Conservation (phyloP, 1,140 invertebrate genomes). For the Watersipora subatra region DNA sequence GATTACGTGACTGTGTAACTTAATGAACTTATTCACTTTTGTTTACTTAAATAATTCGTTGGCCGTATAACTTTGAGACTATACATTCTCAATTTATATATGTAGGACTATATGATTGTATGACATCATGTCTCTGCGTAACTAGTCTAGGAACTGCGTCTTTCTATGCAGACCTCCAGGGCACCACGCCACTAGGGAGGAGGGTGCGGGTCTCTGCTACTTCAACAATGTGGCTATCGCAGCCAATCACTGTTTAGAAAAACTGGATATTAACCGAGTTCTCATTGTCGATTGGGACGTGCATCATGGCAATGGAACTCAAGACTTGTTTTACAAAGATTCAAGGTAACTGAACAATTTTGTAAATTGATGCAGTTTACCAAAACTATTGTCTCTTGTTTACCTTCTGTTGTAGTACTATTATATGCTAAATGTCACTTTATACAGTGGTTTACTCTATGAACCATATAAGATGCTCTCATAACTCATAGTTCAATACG, state of each 20-base stretch:
- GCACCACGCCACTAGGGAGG: conserved; percentile 83
- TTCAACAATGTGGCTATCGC: conserved; percentile 94
- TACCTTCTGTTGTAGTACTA: neutral
- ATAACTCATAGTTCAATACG: too few relatives aligned
- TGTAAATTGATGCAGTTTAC: too few relatives aligned
- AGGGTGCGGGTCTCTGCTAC: conserved; percentile 82
- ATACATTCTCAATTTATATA: too few relatives aligned
- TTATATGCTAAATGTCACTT: neutral
- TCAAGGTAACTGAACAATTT: conserved; percentile 49
- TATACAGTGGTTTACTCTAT: too few relatives aligned
- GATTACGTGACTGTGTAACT: too few relatives aligned
- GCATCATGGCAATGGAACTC: conserved; percentile 56
- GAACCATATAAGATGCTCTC: too few relatives aligned
- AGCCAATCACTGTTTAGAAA: conserved; percentile 61
- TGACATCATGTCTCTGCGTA: too few relatives aligned
- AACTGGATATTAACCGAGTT: conserved; percentile 50
- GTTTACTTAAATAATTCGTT: too few relatives aligned
- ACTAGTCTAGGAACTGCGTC: too few relatives aligned
- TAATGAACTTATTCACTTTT: too few relatives aligned
- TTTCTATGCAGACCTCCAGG: conserved; percentile 64
- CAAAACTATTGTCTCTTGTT: conserved; percentile 1
- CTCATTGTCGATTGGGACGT: conserved; percentile 90
- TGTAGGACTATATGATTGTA: too few relatives aligned
- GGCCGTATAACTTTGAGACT: too few relatives aligned
- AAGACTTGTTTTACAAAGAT: conserved; percentile 86